Base-by-base conservation (phyloP, 1,140 invertebrate species). In the Prorops nasuta region DNA sequence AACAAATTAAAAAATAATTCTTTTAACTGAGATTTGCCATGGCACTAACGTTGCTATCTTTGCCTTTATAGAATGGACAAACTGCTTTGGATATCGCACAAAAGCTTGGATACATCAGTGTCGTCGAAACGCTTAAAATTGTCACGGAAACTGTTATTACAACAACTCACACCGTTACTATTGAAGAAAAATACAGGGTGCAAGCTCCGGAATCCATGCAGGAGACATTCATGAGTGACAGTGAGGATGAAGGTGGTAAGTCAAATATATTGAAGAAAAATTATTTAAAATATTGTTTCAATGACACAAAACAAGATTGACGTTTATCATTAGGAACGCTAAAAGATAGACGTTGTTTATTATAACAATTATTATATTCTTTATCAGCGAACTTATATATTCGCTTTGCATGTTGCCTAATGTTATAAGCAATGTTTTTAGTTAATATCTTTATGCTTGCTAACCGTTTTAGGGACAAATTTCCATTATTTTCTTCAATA, bases 151-250 rank as follows among this genome's bases (percentile, higher is more conserved):
- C 88, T 42, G 88, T 79, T 50, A 86, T 82, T 63, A 91, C 84
- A 36, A 93, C 86, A 35, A 90, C 82, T 54, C 86, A 72, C 34
- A 81, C 81, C 1, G 77, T 85, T 4, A 86, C 83, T 3, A 84
- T 84, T 15, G 91, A 94, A 72, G 96, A 98, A 67, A 96, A 98
- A 76, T 98, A 98, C 74, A 89, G 90, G 77, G 95, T 98, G 15
- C 88, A 97, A 39, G 91, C 94, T 31, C 97, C 97, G 0, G 97
- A 99, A 80, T 89, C 92, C 20, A 99, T 99, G 97, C 94, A 98
- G 70, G 97, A 99, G 77, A 94, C 94, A 21, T 94, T 98, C 77
- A 93, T 98, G 83, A 97, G 94, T 35, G 97, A 99, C 77, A 98
- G 94, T 18, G 97, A 99, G 76, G 97, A 99, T 76, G 97, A 99